A percentile compares a stretch with the other conserved stretches of the same genome.
These are phyloP conservation scores for Pseudomyrmex flavicornis DNA, from an alignment of 1,140 invertebrate species.

Conservation along the genomic window DNA sequence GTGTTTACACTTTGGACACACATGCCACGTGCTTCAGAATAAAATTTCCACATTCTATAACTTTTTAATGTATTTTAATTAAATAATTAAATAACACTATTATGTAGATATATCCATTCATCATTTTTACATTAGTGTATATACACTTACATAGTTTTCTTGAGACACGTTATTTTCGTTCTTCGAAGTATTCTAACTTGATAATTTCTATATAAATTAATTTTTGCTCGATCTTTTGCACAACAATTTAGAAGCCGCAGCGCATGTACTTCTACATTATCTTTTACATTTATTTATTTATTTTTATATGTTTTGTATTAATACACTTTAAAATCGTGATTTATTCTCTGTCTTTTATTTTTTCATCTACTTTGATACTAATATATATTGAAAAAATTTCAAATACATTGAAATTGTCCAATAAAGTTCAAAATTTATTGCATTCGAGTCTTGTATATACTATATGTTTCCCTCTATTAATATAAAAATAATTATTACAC, in stretches of 20 bases:
- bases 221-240: no score
- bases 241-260: no score
- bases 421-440: constrained; percentile 30
- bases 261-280: no score
- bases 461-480: constrained; percentile 8
- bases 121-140: constrained; percentile 27
- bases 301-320: no score
- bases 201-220: neutral
- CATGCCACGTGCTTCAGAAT: neutral
- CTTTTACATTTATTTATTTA: no score
- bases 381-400: neutral
- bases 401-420: neutral
- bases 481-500: constrained; percentile 41
- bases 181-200: neutral
- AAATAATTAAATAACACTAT: neutral
- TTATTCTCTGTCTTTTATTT: no score
- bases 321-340: no score
- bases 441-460: constrained; percentile 21
- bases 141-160: constrained; percentile 11
- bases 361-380: neutral
- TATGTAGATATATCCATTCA: neutral
- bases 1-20: neutral
- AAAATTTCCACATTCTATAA: constrained; percentile 10
- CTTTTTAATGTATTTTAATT: neutral
- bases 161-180: neutral